Evolutionary conservation across 1,140 invertebrate genomes (phyloP), one percentile per base, ranked within the genome.

Genomic region (Drosophila parvula): DNA sequence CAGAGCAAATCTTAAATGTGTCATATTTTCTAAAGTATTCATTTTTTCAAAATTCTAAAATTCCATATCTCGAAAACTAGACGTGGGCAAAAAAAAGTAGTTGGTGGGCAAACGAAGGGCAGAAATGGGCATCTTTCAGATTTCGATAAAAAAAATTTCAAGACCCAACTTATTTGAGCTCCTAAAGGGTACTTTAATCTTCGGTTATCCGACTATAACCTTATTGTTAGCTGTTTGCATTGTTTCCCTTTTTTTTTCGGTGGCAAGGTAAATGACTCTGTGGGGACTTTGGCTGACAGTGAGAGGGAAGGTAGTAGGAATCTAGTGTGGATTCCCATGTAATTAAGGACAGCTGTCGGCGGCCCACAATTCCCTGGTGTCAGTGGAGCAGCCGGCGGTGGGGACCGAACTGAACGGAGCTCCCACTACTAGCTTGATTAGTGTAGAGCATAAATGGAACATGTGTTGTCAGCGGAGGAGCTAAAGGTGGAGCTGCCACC

Each of bases 281-380:
- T 48, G 44, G 83, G 76, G 79, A 71, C 48, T 55, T 34, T 27
- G 32, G 44, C 36, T 45, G 44, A n/a, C 34, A 48, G 47, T 51
- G 40, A 32, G 34, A n/a, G 45, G 51, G 36, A 30, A 36, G 11
- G 47, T 38, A 63, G 65, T 43, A 32, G 14, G 68, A 53, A 61
- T 74, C 64, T 67, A 70, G 60, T 74, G 51, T 70, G 77, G 75
- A 79, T 82, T 86, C 73, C 83, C 65, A 77, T 67, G 83, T 88
- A 88, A 86, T 88, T 86, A 86, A 88, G 79, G 69, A 79, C 71
- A 88, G 74, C 82, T 81, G 82, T 76, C 74, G 75, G 65, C 61
- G 64, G 55, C 62, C 69, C 60, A 34, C 75, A 73, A 81, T 57
- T 74, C 81, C 64, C 82, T 41, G 28, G 79, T 68, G 74, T 62